Conservation (phyloP, 2,113 vertebrate species). For the Xenopus borealis region DNA sequence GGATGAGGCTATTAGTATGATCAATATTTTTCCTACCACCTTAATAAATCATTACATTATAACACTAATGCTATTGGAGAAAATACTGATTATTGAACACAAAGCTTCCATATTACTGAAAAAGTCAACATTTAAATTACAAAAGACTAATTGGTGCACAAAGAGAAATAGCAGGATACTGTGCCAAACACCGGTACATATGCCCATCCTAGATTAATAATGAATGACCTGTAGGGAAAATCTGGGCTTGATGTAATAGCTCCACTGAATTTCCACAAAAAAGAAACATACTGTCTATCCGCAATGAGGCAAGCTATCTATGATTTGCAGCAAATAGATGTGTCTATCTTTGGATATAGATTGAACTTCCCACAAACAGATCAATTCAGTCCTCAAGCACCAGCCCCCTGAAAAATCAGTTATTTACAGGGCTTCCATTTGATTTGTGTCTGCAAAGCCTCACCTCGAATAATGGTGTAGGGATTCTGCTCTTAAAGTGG, state of each 20-base stretch:
- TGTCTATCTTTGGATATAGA: no score
- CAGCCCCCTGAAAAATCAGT: no score
- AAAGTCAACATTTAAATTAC: slow-evolving; percentile 66
- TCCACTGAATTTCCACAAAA: slow-evolving; percentile 42
- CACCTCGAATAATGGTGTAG: no score
- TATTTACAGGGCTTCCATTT: no score
- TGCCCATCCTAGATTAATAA: slow-evolving; percentile 60
- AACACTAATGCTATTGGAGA: slow-evolving; percentile 60
- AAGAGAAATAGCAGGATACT: slow-evolving; percentile 54
- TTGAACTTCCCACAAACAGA: no score
- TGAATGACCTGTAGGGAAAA: slow-evolving; percentile 47
- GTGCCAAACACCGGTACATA: slow-evolving; percentile 46
- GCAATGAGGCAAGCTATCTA: slow-evolving; percentile 5
- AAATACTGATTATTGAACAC: slow-evolving; percentile 59
- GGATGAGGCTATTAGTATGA: slow-evolving; percentile 72
- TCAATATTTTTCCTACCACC: slow-evolving; percentile 72
- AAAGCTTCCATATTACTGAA: slow-evolving; percentile 59
- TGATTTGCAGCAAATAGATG: no score
- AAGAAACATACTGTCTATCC: slow-evolving; percentile 16
- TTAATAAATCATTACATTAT: slow-evolving; percentile 80
- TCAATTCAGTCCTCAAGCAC: no score
- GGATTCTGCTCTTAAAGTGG: no score
- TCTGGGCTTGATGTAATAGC: slow-evolving; percentile 32
- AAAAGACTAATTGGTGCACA: slow-evolving; percentile 64
- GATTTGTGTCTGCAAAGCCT: no score